Base-by-base conservation (phyloP, 64 coral and sea anemone species). In the Anthopleura sola region DNA sequence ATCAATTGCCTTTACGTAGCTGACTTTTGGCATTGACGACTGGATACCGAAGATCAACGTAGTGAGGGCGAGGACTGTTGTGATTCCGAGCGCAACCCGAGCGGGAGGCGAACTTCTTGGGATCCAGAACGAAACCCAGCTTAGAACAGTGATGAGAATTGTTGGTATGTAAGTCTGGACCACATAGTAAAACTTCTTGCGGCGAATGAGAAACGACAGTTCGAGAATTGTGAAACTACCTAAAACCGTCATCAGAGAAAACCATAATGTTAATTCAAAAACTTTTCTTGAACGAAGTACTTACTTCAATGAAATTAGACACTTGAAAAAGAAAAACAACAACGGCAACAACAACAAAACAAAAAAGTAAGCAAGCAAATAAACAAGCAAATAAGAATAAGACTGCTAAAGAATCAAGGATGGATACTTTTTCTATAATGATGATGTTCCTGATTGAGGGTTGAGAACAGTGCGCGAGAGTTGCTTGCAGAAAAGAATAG, bases 111-210 rank as follows among this genome's bases (percentile, higher is more conserved):
- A 97, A 47, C 87, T 87, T 77, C 94, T 90, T 58, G 94, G 94
- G 36, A 97, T 97, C 94, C 94, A 97, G 53, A 97, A 97, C 2
- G 94, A 97, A 18, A 97, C 94, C 94, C 94, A 97, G 20, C 94
- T 97, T 21, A 97, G 84, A 49, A 97, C 64, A 37, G 88, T 89
- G 44, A 97, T 97, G 7, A 97, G 90, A 24, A 97, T 97, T 81
- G 94, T 97, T 32, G 94, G 94, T 79, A 97, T 97, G 79, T 97
- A 97, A 31, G 91, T 97, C 17, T 92, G 91, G 8, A 97, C 90
- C 32, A 97, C 94, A 24, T 97, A 97, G 69, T 97, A 93, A 51
- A 97, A 97, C 85, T 97, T 97, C 68, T 97, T 97, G 51, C 94
- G 91, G 33, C 94, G 84, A 15, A 97, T 85, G 9, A 87, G 56